phyloP scores from a whole-genome alignment of 2,888 invertebrate species.

The Dorcus hopei region DNA sequence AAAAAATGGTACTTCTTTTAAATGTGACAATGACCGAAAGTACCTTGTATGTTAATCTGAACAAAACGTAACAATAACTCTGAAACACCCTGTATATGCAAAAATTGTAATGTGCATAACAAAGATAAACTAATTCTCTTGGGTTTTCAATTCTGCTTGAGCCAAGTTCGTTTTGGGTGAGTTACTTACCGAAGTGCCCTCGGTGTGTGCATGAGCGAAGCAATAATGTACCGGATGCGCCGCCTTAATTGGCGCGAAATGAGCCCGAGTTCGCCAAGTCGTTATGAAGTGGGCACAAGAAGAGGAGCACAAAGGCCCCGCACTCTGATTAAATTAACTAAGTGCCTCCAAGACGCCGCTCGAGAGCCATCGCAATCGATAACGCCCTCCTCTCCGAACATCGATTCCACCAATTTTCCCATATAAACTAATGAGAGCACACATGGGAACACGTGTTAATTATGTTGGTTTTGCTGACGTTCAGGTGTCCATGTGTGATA shows the following conservation, averaged over 20 bases:
- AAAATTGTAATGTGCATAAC: no score
- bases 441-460: constrained; percentile 39
- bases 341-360: constrained; percentile 23
- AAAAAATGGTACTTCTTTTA: no score
- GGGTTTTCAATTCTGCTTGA: no score
- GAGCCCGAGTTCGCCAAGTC: constrained; percentile 17
- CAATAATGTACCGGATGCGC: constrained; percentile 14
- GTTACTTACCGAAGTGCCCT: no score
- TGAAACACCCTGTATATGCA: no score
- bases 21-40: no score
- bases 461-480: constrained; percentile 18
- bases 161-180: no score
- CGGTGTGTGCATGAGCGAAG: constrained; percentile 2
- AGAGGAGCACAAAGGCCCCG: background rate
- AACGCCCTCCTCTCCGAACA: constrained; percentile 2
- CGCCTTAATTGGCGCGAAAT: constrained; percentile 10
- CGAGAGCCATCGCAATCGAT: constrained; percentile 25
- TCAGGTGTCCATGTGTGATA: constrained; percentile 21
- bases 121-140: no score
- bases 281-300: constrained; percentile 16
- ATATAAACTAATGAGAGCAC: constrained; percentile 35
- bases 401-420: constrained; percentile 33
- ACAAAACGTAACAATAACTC: no score
- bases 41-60: no score
- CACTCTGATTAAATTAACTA: constrained; percentile 25